Evolutionary conservation across 2,797 vertebrate species (phyloP), one percentile per base, ranked within the genome.

Genomic region (Liparis tanakae): DNA sequence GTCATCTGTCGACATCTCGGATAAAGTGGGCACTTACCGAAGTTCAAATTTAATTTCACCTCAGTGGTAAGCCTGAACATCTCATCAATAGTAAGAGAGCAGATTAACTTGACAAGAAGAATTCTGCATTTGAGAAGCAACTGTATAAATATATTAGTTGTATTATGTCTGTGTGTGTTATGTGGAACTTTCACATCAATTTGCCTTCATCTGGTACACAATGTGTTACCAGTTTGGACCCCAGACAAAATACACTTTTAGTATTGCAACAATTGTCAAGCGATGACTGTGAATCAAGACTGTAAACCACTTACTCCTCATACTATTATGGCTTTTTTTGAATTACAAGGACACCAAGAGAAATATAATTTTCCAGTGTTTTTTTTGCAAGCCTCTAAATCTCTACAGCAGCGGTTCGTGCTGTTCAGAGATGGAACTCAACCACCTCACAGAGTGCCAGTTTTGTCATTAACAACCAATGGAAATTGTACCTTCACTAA

Each of bases 41-140:
- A 58, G 62, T 79, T 77, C 18, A 44, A 20, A 75, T 81, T 58
- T 66, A 5, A 73, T 68, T 63, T 75, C 44, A 72, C 62, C 44
- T 81, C 51, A 20, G 53, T 34, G 65, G 53, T 54, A 63, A 10
- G 46, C 59, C 36, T 44, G 58, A 69, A 43, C 12, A 18, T 69
- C n/a, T 59, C 57, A 75, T 36, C 50, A 44, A 13, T 53, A 54
- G 60, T 44, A 65, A 18, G 53, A 61, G 3, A 4, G 30, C 34
- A 63, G 48, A 30, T 57, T 55, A 50, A 62, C 25, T 43, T 61
- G 25, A n/a, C 18, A 20, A 39, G 44, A 54, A 3, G 12, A 39
- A 63, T 18, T 48, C 25, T 46, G 6, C 25, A 30, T 60, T 46
- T 58, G 12, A 36, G 44, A 62, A 53, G 58, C 10, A 7, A 25